Evolutionary conservation across 1,140 invertebrate genomes (phyloP), one percentile per base, ranked within the genome.

Genomic region (Papilio helenus): DNA sequence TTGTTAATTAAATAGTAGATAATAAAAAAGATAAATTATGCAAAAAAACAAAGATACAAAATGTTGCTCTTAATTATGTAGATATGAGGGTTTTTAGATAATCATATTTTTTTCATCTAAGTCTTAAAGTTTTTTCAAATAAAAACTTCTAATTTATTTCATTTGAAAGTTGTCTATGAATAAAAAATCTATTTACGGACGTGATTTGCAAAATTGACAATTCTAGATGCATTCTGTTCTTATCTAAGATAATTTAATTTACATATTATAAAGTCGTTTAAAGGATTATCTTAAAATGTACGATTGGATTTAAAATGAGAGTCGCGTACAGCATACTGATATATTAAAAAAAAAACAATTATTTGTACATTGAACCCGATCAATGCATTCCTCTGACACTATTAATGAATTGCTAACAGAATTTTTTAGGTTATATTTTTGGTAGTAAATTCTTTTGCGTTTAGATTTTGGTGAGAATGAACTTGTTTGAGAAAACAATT

Each of bases 221-320:
- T 61, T 61, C 26, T 10, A 61, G 58, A 61, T 26, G 58, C 58
- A 61, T 61, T 61, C 20, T 61, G 14, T 61, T 61, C 58, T 61
- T 61, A 61, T 61, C 58, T 58, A 26, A 61, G n/a, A 4, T 61
- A 26, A 61, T 61, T 23, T 26, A 61, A 61, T 61, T 61, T 26
- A 26, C 58, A 61, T 61, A 58, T 58, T 58, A 58, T 20, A 58
- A 58, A 58, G 51, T 20, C n/a, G 20, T 26, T 61, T 61, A 26
- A 61, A 61, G 20, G 58, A 61, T 61, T 61, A 3, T 61, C 58
- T 61, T 26, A 23, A 26, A 26, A 26, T 20, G 51, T 26, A 26
- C 51, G 16, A 29, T 29, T 3, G 34, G 51, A 5, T 26, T 26
- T 26, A 9, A 23, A 26, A 61, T 46, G 44, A 46, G 23, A 61